Conservation (phyloP, 2,113 vertebrate genomes). For the Notarius lentiginosus region DNA sequence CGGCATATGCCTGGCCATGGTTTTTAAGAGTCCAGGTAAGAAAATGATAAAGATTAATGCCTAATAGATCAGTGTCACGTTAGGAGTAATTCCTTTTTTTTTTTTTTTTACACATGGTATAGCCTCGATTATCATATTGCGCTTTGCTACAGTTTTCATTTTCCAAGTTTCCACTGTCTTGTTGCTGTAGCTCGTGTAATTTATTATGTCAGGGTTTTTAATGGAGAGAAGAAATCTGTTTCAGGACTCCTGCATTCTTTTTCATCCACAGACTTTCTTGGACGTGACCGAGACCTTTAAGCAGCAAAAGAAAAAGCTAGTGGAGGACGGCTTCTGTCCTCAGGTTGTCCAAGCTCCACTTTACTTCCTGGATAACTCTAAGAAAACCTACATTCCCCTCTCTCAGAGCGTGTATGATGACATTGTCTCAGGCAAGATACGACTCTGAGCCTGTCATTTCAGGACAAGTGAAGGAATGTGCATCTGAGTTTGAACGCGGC, state of each 20-base stretch:
- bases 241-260: background rate
- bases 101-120: background rate
- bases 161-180: background rate
- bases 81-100: background rate
- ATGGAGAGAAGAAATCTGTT: background rate
- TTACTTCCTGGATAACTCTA: constrained; percentile 71
- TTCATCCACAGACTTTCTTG: constrained; percentile 68
- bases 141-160: background rate
- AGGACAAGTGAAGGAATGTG: background rate
- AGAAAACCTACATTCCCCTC: constrained; percentile 69
- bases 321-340: constrained; percentile 76
- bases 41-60: background rate
- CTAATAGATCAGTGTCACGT: background rate
- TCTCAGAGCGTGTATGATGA: constrained; percentile 61
- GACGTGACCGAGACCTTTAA: constrained; percentile 83
- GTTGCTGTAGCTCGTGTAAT: background rate
- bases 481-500: background rate
- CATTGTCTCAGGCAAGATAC: constrained; percentile 72
- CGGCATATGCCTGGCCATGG: constrained; percentile 68
- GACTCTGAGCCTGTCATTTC: constrained; percentile 61
- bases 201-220: background rate
- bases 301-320: constrained; percentile 79
- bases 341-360: constrained; percentile 62
- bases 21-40: constrained; percentile 69
- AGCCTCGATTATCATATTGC: background rate